These are phyloP conservation scores for Stegana nigrithorax DNA, from an alignment of 2,888 invertebrate species.

Conservation along the genomic window DNA sequence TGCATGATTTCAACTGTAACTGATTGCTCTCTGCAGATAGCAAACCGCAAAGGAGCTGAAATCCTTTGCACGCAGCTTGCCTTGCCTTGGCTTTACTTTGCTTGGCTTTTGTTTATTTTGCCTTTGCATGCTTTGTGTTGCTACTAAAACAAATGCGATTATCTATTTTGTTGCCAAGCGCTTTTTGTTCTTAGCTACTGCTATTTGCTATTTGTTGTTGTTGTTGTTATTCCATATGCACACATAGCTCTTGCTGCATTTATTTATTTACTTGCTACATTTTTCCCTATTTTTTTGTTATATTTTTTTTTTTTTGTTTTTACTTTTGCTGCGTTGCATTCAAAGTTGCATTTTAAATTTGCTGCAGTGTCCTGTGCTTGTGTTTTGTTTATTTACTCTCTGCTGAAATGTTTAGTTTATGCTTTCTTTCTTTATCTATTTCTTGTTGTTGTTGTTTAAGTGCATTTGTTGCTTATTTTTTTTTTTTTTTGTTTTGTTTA, in stretches of 20 bases:
- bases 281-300: conserved; percentile 24
- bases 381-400: no score
- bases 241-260: background rate
- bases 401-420: no score
- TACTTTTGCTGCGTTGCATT: conserved; percentile 19
- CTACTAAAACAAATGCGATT: conserved; percentile 14
- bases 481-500: no score
- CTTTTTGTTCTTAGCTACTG: conserved; percentile 25
- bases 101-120: conserved; percentile 20
- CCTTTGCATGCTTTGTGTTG: conserved; percentile 2
- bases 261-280: conserved; percentile 4
- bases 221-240: background rate
- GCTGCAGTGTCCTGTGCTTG: no score
- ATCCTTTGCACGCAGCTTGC: conserved; percentile 13
- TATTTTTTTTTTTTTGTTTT: conserved; percentile 19
- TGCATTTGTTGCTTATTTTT: no score
- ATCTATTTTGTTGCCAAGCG: conserved; percentile 19
- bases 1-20: conserved; percentile 44
- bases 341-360: no score
- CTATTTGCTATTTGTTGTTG: background rate
- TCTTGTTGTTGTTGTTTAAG: no score
- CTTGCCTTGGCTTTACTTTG: conserved; percentile 4
- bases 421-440: no score
- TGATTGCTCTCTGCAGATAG: conserved; percentile 40
- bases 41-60: conserved; percentile 37